Evolutionary conservation across 2,888 invertebrate genomes (phyloP), one percentile per base, ranked within the genome.

Genomic region (Rapana venosa): DNA sequence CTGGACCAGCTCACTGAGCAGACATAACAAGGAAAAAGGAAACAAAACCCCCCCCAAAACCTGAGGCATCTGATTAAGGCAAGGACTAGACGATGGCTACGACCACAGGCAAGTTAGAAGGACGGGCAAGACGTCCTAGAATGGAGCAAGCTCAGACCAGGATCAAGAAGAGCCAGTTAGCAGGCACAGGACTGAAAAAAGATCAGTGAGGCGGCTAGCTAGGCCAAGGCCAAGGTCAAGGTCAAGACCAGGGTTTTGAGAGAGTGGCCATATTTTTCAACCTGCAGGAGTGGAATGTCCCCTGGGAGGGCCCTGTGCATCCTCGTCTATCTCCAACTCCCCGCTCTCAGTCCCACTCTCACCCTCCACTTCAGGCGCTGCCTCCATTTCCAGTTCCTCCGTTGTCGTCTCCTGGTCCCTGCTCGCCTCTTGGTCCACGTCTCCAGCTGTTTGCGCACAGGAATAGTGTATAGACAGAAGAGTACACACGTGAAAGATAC

Each of bases 251-350:
- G 47, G 22, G 1, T 47, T 26, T 22, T 11, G 47, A 58, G 58
- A 22, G 61, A 36, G 77, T 2, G 36, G 35, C 35, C 22, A 17
- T 77, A 35, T 35, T 81, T 11, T 81, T 81, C 35, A 11, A 26
- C n/a, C n/a, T 61, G 61, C 20, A 13, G 15, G 15, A 22, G 61
- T 61, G 61, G 15, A 15, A 13, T 15, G 61, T 15, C 35, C 35
- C 17, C 79, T 35, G 35, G 79, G 35, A 83, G 8, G 47, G 26
- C 20, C 32, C 35, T 83, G 47, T 11, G 11, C 13, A 26, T 47
- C 90, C 90, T 90, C 36, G 88, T 90, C 74, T 88, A 90, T 90
- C 35, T 89, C 88, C 30, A 74, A 66, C 81, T 90, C 85, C 58
- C 30, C 58, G 36, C n/a, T 81, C 36, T 90, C 89, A 20, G 47